Conservation (phyloP, 1,140 invertebrate genomes). For the Musca vetustissima region DNA sequence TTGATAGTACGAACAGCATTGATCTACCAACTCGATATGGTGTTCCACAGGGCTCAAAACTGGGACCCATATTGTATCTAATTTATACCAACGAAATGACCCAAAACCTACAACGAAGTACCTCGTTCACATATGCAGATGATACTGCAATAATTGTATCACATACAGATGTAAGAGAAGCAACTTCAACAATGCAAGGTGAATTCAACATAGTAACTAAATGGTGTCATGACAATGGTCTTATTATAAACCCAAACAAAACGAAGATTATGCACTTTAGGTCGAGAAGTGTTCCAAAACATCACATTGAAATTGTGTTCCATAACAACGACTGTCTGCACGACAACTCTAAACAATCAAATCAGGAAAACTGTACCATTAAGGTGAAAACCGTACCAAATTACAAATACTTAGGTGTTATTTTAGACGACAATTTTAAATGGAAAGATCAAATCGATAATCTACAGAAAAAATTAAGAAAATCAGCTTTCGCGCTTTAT, state of each 20-base stretch:
- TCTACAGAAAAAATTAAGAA: background rate
- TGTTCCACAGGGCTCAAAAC: background rate
- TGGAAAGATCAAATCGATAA: background rate
- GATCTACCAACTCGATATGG: background rate
- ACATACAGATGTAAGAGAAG: background rate
- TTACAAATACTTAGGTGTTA: background rate
- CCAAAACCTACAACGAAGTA: background rate
- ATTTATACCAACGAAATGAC: background rate
- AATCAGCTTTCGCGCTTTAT: background rate
- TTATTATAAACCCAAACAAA: background rate
- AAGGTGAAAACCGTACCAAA: background rate
- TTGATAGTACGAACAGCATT: too few relatives aligned
- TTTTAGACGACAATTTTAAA: background rate
- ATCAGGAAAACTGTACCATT: background rate
- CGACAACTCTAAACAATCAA: background rate
- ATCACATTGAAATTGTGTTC: background rate
- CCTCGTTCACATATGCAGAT: background rate
- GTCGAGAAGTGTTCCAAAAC: background rate
- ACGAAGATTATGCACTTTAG: background rate
- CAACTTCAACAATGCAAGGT: background rate
- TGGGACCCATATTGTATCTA: background rate
- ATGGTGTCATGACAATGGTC: background rate
- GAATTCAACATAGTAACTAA: too few relatives aligned
- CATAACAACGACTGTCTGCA: background rate
- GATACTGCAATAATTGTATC: background rate